A percentile compares a stretch with the other conserved stretches of the same genome.
Conservation (phyloP, 1,140 invertebrate genomes). For the Hycleus cichorii region DNA sequence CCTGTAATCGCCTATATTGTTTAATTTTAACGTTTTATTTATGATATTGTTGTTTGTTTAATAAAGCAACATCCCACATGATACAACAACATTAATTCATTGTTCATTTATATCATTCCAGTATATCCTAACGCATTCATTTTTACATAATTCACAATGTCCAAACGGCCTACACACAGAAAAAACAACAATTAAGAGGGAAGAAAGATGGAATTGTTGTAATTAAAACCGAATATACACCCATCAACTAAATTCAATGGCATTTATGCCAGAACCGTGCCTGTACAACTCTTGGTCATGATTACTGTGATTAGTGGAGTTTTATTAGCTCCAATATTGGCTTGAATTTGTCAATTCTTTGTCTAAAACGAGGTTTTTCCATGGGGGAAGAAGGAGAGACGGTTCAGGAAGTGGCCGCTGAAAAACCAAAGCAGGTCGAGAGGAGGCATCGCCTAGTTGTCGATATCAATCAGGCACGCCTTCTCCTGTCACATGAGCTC, state of each 20-base stretch:
- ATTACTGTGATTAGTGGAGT: no score
- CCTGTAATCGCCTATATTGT: background rate
- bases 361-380: no score
- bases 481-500: conserved; percentile 15
- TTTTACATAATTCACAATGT: conserved; percentile 8
- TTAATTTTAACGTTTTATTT: background rate
- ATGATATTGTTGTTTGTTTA: background rate
- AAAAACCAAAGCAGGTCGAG: conserved; percentile 2
- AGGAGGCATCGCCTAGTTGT: conserved; percentile 5
- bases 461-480: conserved; percentile 16
- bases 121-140: conserved; percentile 6
- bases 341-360: no score
- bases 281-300: no score
- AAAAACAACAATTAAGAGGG: no score
- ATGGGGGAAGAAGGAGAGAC: background rate
- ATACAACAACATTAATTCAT: conserved; percentile 8
- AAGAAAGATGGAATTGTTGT: no score
- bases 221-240: no score
- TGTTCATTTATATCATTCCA: conserved; percentile 12
- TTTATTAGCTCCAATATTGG: no score
- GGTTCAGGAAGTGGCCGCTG: background rate
- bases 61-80: conserved; percentile 4
- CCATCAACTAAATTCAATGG: no score
- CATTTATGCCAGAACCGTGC: no score
- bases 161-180: conserved; percentile 5